Evolutionary conservation across 2,113 vertebrate species (phyloP).

Genomic region (Mohoua ochrocephala): DNA sequence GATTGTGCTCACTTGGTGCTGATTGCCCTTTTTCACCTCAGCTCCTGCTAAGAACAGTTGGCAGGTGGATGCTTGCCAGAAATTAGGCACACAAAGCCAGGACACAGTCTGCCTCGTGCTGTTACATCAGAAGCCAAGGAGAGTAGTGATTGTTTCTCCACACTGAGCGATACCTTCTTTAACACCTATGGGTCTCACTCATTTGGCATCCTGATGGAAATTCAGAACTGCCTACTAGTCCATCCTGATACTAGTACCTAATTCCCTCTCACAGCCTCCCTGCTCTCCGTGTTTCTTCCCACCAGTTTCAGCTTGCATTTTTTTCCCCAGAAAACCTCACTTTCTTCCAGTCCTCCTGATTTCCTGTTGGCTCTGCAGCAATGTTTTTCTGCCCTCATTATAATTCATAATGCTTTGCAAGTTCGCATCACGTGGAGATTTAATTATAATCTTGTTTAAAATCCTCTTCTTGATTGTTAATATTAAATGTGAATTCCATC

Average conservation of each 20-base stretch:
- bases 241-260: neutral
- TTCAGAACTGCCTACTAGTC: neutral
- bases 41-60: neutral
- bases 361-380: neutral
- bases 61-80: neutral
- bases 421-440: neutral
- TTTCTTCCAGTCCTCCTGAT: neutral
- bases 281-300: neutral
- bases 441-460: neutral
- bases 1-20: neutral
- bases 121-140: neutral
- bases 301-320: neutral
- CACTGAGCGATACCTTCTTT: neutral
- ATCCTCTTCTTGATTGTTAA: neutral
- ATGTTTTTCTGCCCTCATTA: neutral
- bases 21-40: neutral
- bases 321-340: neutral
- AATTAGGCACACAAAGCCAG: neutral
- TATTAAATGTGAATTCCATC: neutral
- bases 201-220: neutral
- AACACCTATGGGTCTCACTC: neutral
- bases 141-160: neutral
- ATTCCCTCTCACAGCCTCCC: neutral
- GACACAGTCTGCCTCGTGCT: neutral
- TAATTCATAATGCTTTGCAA: neutral